Evolutionary conservation across 2,113 vertebrate species (phyloP).

Genomic region (Turdus rufiventris): DNA sequence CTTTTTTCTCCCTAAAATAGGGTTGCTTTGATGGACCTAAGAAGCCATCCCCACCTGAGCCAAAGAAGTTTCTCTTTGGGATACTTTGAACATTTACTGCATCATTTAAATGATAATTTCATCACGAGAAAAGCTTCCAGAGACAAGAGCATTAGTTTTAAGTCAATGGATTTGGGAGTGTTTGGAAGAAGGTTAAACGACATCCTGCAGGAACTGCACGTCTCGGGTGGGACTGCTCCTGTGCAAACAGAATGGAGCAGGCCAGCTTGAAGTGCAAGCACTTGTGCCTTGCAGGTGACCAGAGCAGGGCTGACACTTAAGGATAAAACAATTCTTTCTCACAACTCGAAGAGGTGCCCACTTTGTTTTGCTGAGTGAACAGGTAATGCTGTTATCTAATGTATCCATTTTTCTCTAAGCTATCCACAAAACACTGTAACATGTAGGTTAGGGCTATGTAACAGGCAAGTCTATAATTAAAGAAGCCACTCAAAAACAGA

Average conservation of each 20-base stretch:
- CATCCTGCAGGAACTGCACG: background rate
- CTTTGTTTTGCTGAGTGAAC: background rate
- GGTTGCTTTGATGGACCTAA: background rate
- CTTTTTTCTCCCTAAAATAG: background rate
- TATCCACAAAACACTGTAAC: conserved; percentile 29
- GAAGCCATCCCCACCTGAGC: background rate
- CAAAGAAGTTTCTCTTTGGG: background rate
- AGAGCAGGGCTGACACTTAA: background rate
- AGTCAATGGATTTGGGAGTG: background rate
- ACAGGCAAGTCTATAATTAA: conserved; percentile 46
- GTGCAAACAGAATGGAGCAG: background rate
- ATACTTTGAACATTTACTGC: background rate
- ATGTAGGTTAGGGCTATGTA: conserved; percentile 7
- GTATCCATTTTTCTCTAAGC: conserved; percentile 12
- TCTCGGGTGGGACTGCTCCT: background rate
- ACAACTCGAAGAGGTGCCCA: background rate
- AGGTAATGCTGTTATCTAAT: conserved; percentile 1
- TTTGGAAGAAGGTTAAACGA: background rate
- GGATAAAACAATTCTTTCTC: background rate
- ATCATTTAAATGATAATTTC: background rate
- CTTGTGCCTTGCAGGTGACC: background rate
- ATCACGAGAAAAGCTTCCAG: background rate
- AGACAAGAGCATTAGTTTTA: background rate
- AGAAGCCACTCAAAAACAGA: conserved; percentile 29
- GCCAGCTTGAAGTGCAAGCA: accelerated